Base-by-base conservation (phyloP, 2,888 invertebrate genomes). In the Tenthredo distinguenda region DNA sequence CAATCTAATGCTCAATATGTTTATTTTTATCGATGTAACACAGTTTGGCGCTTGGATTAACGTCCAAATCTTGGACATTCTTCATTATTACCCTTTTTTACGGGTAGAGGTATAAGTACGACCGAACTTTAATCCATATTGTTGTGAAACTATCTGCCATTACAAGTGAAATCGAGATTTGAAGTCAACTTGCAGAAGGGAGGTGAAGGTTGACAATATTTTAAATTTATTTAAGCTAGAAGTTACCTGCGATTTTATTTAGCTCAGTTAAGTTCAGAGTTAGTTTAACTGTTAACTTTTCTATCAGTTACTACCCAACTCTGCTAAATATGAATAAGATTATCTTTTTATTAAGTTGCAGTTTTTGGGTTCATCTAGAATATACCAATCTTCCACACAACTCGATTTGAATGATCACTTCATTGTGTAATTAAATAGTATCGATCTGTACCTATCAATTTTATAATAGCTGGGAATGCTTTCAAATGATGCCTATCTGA, bases 391-490 rank as follows among this genome's bases (percentile, higher is more conserved):
- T 37, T 71, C 15, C n/a, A 71, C 26, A 71, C 37, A 1, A 71
- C n/a, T 37, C 37, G 34, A 37, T n/a, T 71, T 31, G n/a, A n/a
- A 47, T 47, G 76, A 47, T 76, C 47, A 43, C 74, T 34, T 68
- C 1, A 31, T 71, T 37, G 15, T 71, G 71, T 9, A n/a, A n/a
- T 71, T n/a, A 71, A n/a, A 18, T 15, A n/a, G 34, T n/a, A n/a
- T 18, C 37, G 6, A 62, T 62, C 12, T 62, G 7, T 9, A 37
- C 37, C 37, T 10, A 71, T 55, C 62, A 62, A 62, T 62, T 43
- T 43, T 31, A 26, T 74, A 40, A 21, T 74, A n/a, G 40, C 72
- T 74, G 40, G 18, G 2, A 55, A 31, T 55, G 21, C 4, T 43
- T 74, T 21, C 1, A 3, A 47, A 26, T 26, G 40, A 74, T 74